Conservation (phyloP, 2,888 invertebrate species). For the Elaeidobius kamerunicus region DNA sequence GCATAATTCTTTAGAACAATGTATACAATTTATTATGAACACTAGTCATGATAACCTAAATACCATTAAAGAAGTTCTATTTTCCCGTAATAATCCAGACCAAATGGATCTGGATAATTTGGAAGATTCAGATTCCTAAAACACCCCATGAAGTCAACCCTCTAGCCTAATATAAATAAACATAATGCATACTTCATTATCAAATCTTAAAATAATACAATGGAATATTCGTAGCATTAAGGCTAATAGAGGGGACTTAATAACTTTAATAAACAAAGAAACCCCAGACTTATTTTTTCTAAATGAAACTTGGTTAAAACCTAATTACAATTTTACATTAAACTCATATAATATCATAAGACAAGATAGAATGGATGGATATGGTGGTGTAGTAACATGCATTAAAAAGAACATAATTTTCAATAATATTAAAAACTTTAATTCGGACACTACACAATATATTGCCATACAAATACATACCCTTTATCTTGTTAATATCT, state of each 20-base stretch:
- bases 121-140: too few relatives aligned
- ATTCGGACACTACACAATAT: not conserved
- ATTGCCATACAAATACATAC: not conserved
- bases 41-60: too few relatives aligned
- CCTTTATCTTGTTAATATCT: not conserved
- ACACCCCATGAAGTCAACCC: too few relatives aligned
- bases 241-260: conserved; percentile 9
- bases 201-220: conserved; percentile 15
- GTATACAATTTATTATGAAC: not conserved
- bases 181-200: too few relatives aligned
- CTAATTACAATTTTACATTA: conserved; percentile 1
- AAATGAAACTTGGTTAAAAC: conserved; percentile 24
- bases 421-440: not conserved
- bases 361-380: conserved; percentile 16
- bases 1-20: not conserved
- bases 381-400: conserved; percentile 14
- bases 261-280: not conserved
- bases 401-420: conserved; percentile 12
- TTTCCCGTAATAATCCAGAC: too few relatives aligned
- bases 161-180: too few relatives aligned
- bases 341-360: conserved; percentile 17
- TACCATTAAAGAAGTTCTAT: too few relatives aligned
- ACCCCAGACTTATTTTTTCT: conserved; percentile 10
- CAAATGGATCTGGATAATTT: too few relatives aligned
- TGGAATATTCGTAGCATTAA: conserved; percentile 23